Evolutionary conservation across 2,888 invertebrate species (phyloP), one percentile per base, ranked within the genome.

Genomic region (Drosophila formosana): DNA sequence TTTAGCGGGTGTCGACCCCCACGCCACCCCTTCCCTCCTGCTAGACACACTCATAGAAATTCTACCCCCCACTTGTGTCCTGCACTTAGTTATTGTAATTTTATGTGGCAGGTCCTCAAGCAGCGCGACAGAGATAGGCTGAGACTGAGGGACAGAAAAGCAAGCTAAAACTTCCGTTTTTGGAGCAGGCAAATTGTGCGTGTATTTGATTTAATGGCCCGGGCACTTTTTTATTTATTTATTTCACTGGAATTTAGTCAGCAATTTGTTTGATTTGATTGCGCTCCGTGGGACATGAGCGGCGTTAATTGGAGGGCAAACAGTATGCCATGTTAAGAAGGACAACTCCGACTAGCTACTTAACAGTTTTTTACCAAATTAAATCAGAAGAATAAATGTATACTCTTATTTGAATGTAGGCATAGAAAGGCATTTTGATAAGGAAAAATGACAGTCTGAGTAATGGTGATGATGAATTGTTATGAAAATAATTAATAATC

Each of bases 181-280:
- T 32, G 23, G 51, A 47, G 41, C 49, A 43, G 56, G 37, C 50
- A 75, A 75, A 61, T 76, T 76, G 81, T 80, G 79, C 86, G 80
- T 80, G 85, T 60, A 66, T 61, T 76, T 84, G 72, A 81, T 76
- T 81, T 86, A 86, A 85, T 88, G 78, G 66, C 62, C 72, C 47
- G 50, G 39, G 61, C 58, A 37, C 39, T 26, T 76, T 70, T 80
- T 80, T 87, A 88, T 87, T 89, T 87, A 74, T 78, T 83, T 71
- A 79, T 73, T 70, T 72, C 55, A 37, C 57, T 71, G 67, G 72
- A 82, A 88, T 88, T 83, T 88, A 82, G 88, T 84, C 82, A 89
- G 79, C 84, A 89, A 87, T 87, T 84, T 89, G 88, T 79, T 82
- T 72, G 63, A 77, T 83, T 87, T 88, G 87, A 83, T 84, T 87